These are phyloP conservation scores for Pachyuromys duprasi DNA, from an alignment of 2,797 vertebrate genomes.

Conservation along the genomic window DNA sequence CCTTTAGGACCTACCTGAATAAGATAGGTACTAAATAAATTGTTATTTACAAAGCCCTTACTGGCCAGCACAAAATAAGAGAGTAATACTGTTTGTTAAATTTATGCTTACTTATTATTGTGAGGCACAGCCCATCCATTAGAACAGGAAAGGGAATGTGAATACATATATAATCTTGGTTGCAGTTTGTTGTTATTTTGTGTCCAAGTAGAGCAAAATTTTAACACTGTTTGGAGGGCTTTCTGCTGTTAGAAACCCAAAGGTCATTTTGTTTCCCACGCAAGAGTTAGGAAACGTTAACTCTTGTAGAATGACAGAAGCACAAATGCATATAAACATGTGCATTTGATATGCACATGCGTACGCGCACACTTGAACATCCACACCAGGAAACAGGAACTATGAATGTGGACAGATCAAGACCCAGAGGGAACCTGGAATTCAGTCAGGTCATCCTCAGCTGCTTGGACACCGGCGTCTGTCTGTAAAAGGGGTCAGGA, in stretches of 20 bases:
- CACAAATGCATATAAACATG: background rate
- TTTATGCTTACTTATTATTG: slow-evolving; percentile 4
- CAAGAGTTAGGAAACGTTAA: slow-evolving; percentile 25
- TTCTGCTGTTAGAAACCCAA: slow-evolving; percentile 1
- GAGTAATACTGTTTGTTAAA: slow-evolving; percentile 7
- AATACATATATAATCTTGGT: background rate
- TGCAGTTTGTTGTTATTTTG: background rate
- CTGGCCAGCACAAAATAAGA: background rate
- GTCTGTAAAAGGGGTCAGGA: background rate
- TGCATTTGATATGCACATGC: background rate
- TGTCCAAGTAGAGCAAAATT: background rate
- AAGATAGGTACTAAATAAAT: background rate
- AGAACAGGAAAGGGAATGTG: background rate
- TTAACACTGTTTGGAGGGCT: slow-evolving; percentile 31
- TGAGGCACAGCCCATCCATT: background rate
- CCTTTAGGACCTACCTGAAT: background rate
- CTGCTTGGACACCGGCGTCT: slow-evolving; percentile 32
- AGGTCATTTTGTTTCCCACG: background rate
- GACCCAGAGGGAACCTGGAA: slow-evolving; percentile 47
- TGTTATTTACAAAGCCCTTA: background rate
- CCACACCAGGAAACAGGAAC: background rate
- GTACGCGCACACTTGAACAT: too few species aligned
- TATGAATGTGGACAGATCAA: background rate
- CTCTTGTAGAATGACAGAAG: slow-evolving; percentile 34
- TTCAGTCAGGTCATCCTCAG: slow-evolving; percentile 47